A percentile compares a stretch with the other conserved stretches of the same genome.
phyloP scores from a whole-genome alignment of 2,888 invertebrate genomes.

The Seladonia tumulorum region DNA sequence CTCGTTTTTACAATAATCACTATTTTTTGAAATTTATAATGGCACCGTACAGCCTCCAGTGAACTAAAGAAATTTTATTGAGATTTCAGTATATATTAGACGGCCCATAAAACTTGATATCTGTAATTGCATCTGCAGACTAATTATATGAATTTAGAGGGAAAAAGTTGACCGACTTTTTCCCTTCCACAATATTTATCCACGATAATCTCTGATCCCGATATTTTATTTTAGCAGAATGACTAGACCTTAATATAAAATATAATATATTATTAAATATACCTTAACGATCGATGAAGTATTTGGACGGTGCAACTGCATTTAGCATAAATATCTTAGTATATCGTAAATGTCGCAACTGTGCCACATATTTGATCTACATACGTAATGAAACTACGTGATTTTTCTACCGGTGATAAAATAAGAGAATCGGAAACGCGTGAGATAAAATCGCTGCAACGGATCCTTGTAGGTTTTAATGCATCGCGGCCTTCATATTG shows the following conservation, averaged over 20 bases:
- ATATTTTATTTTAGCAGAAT: neutral
- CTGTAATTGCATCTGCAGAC: neutral
- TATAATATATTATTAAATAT: too few relatives aligned
- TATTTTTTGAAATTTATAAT: neutral
- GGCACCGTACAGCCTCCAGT: neutral
- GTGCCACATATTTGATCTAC: neutral
- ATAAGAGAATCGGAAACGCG: neutral
- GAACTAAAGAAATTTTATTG: neutral
- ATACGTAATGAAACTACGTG: neutral
- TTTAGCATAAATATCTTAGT: neutral
- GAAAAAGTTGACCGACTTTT: neutral
- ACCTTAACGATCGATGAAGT: neutral
- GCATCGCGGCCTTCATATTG: neutral
- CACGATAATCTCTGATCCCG: neutral
- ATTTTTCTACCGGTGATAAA: neutral
- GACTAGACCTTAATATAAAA: too few relatives aligned
- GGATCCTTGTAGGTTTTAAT: neutral
- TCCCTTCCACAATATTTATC: neutral
- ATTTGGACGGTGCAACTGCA: neutral
- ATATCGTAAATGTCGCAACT: neutral
- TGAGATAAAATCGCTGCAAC: neutral
- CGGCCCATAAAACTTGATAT: neutral
- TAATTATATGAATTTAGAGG: neutral
- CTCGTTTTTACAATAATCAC: neutral
- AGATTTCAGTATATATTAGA: neutral